Conservation (phyloP, 2,113 vertebrate genomes). For the Embiotoca jacksoni region DNA sequence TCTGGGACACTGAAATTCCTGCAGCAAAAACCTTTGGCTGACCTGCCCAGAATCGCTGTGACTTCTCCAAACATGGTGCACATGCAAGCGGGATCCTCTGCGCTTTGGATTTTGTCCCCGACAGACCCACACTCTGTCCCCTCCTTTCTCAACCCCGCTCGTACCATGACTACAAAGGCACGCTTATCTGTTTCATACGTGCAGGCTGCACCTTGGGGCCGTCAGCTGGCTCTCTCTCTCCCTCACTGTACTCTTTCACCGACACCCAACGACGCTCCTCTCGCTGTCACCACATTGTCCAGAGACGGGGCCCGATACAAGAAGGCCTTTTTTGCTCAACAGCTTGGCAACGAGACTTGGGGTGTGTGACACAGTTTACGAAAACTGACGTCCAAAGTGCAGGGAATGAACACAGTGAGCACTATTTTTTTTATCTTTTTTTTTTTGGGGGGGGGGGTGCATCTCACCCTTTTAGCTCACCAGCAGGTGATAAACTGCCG, state of each 20-base stretch:
- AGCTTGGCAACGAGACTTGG: conserved; percentile 1
- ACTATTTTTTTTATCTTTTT: not conserved
- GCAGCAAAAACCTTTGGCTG: conserved; percentile 68
- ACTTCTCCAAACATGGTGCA: conserved; percentile 75
- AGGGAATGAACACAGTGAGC: not conserved
- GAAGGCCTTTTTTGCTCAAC: conserved; percentile 5
- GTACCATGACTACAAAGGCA: conserved; percentile 44
- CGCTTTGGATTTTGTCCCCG: conserved; percentile 59
- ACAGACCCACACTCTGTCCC: conserved; percentile 6
- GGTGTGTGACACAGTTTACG: not conserved
- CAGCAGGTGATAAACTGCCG: conserved; percentile 64
- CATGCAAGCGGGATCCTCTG: conserved; percentile 10
- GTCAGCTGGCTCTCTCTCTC: conserved; percentile 22
- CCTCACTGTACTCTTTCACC: conserved; percentile 16
- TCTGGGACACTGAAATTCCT: conserved; percentile 51
- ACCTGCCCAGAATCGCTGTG: conserved; percentile 46
- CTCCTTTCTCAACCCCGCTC: not conserved
- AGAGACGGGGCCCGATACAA: conserved; percentile 29
- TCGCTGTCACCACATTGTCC: conserved; percentile 21
- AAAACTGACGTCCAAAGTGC: conserved; percentile 27
- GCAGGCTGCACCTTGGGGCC: conserved; percentile 43
- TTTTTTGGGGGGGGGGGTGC: conserved; percentile 2
- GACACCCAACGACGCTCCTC: conserved; percentile 7
- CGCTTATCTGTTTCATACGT: conserved; percentile 56
- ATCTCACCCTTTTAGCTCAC: not conserved